Evolutionary conservation across 2,888 invertebrate species (phyloP), one percentile per base, ranked within the genome.

Genomic region (Villa cingulata): DNA sequence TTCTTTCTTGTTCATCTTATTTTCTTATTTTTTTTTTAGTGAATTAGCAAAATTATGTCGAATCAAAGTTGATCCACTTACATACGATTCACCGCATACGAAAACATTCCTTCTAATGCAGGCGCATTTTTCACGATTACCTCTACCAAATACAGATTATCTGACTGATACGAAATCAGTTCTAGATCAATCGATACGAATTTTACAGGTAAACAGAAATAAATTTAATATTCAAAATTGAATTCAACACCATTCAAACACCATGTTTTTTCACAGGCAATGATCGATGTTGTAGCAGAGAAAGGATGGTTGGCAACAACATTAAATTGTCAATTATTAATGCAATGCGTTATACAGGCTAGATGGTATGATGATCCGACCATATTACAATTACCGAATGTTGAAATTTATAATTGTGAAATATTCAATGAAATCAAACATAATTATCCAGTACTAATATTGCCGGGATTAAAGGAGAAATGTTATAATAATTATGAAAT

Each of bases 111-210:
- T 99, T 7, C 72, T 99, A 46, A 76, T 98, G 10, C 97, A 97
- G 72, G 90, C 95, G 14, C 94, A 98, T 65, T 85, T 97, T 66
- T 78, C 84, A n/a, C 79, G 86, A 39, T 64, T 86, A 7, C 71
- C 75, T 29, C 69, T 98, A 46, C 95, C 96, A 1, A 86, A 86
- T 60, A 79, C 92, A 0, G 98, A 99, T 71, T 99, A 97, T 66
- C 72, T 83, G 47, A 96, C 97, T 0, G 98, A 99, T 70, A 81
- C 91, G 36, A 97, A 98, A 70, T 91, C 92, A 15, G 92, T 96
- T 1, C 74, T 99, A 43, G 98, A 99, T 70, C 96, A 98, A 68
- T 81, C 94, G 17, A 84, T 96, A 39, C 80, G 98, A 62, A 89
- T 98, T 53, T 70, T 96, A 55, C 95, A 95, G 75, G 87, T 86